Conservation (phyloP, 2,888 invertebrate species). For the Tromatobia lineatoria region DNA sequence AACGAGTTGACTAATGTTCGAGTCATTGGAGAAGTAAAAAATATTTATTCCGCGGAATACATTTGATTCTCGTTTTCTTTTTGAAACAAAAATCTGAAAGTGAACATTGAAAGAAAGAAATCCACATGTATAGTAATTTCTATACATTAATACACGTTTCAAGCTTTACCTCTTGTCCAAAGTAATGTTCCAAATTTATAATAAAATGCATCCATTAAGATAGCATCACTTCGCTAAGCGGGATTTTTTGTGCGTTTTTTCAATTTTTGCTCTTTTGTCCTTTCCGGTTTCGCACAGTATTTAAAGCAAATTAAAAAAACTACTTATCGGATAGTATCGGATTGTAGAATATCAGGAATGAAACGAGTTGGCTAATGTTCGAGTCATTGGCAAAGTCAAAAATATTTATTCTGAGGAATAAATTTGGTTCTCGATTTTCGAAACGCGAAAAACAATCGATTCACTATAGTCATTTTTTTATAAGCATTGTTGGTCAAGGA, state of each 20-base stretch:
- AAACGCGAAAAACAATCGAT: no score
- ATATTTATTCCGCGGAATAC: no score
- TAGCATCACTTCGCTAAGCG: not conserved
- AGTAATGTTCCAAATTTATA: slow-evolving; percentile 44
- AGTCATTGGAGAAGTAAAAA: not conserved
- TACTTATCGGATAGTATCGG: not conserved
- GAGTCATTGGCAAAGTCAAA: not conserved
- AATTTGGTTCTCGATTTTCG: no score
- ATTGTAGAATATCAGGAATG: not conserved
- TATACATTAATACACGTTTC: slow-evolving; percentile 1
- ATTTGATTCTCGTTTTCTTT: no score
- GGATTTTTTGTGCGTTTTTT: slow-evolving; percentile 5
- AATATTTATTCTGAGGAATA: not conserved
- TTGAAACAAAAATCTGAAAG: no score
- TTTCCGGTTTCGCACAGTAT: not conserved
- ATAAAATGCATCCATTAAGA: slow-evolving; percentile 7
- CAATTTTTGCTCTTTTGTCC: not conserved
- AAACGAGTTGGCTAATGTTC: slow-evolving; percentile 2
- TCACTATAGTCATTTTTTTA: no score
- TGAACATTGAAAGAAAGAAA: no score
- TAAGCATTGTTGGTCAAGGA: no score
- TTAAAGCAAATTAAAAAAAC: not conserved
- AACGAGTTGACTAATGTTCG: slow-evolving; percentile 5
- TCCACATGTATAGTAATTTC: no score
- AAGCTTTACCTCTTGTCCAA: not conserved